Evolutionary conservation across 2,797 vertebrate species (phyloP).

Genomic region (Cossypha dichroa): DNA sequence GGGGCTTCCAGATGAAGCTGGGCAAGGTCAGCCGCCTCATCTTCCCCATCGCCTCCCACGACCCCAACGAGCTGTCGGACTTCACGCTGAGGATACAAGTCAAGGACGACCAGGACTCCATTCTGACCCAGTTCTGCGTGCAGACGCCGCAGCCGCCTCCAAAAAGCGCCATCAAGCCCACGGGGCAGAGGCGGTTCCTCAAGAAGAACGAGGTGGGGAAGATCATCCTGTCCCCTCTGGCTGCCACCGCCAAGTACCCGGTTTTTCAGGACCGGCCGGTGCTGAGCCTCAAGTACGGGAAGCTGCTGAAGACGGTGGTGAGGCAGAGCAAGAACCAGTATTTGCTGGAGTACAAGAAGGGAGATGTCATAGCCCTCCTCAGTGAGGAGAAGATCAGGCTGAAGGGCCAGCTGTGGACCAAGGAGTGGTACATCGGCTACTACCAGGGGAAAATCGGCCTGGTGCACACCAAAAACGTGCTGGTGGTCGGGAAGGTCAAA

Average conservation of each 20-base stretch:
- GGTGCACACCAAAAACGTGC: constrained; percentile 92
- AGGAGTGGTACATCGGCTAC: constrained; percentile 98
- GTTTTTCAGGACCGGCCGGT: constrained; percentile 91
- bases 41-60: constrained; percentile 86
- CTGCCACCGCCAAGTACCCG: constrained; percentile 87
- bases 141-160: constrained; percentile 92
- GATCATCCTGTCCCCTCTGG: constrained; percentile 91
- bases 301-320: constrained; percentile 92
- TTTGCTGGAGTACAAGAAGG: constrained; percentile 95
- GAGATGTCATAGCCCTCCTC: constrained; percentile 90
- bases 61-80: constrained; percentile 85
- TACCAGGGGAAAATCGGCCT: constrained; percentile 93
- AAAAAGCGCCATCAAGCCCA: constrained; percentile 78
- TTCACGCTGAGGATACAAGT: constrained; percentile 93
- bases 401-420: constrained; percentile 92
- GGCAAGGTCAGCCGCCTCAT: constrained; percentile 92
- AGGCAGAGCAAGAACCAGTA: constrained; percentile 94
- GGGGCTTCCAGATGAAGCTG: constrained; percentile 92
- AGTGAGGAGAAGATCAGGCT: constrained; percentile 95
- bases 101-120: constrained; percentile 87
- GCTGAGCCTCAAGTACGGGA: constrained; percentile 89
- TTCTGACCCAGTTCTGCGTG: constrained; percentile 94
- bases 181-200: constrained; percentile 88
- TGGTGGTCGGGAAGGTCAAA: constrained; percentile 88
- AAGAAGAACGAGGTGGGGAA: constrained; percentile 96